These are phyloP conservation scores for Lasioglossum malachurum DNA, from an alignment of 2,888 invertebrate genomes.

Conservation along the genomic window DNA sequence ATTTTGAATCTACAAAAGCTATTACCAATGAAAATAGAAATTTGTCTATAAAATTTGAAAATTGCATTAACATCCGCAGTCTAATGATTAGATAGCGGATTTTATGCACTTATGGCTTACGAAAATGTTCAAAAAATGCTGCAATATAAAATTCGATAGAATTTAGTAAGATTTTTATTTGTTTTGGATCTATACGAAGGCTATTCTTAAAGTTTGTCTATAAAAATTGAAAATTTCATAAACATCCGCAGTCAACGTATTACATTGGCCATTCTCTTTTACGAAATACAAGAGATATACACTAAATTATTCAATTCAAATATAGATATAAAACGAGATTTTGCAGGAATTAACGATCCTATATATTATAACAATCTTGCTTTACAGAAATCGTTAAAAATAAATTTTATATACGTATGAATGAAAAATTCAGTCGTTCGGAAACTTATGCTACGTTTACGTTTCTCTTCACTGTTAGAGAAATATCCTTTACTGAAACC, in stretches of 20 bases:
- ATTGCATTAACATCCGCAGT: too few relatives aligned
- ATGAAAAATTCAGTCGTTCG: conserved; percentile 22
- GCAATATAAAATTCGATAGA: too few relatives aligned
- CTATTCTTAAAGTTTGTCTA: too few relatives aligned
- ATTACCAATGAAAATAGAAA: too few relatives aligned
- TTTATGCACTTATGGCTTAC: too few relatives aligned
- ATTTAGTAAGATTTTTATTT: too few relatives aligned
- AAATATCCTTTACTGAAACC: conserved; percentile 32
- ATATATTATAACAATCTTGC: conserved; percentile 11
- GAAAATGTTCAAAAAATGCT: too few relatives aligned
- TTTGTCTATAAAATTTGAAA: too few relatives aligned
- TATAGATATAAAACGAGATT: not conserved
- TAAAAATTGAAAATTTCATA: too few relatives aligned
- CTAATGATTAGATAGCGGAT: too few relatives aligned
- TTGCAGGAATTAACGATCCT: not conserved
- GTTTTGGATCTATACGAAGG: too few relatives aligned
- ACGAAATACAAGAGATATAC: not conserved
- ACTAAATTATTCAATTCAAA: not conserved
- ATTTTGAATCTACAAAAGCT: too few relatives aligned
- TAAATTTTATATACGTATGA: conserved; percentile 21
- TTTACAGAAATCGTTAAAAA: not conserved
- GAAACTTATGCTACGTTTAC: conserved; percentile 26
- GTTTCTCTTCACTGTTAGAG: not conserved
- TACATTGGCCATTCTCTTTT: not conserved
- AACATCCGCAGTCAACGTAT: not conserved